A percentile compares a stretch with the other conserved stretches of the same genome.
Evolutionary conservation across 1,140 invertebrate genomes (phyloP).

Genomic region (Leucophenga varia): DNA sequence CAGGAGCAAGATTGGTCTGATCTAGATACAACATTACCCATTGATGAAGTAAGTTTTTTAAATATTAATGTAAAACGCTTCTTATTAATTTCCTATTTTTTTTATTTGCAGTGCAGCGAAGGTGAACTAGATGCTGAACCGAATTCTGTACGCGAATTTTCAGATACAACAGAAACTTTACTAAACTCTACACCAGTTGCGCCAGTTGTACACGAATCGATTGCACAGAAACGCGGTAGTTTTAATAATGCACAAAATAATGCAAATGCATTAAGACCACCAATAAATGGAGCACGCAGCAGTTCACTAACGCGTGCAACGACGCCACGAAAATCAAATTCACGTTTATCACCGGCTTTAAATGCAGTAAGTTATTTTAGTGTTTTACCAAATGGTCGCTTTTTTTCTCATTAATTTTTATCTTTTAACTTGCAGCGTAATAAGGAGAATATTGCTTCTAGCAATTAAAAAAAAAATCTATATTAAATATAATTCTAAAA

Average conservation of each 20-base stretch:
- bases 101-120: slow-evolving; percentile 31
- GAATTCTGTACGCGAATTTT: slow-evolving; percentile 37
- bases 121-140: slow-evolving; percentile 28
- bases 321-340: slow-evolving; percentile 32
- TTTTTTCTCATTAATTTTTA: not conserved
- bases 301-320: slow-evolving; percentile 29
- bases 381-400: slow-evolving; percentile 5
- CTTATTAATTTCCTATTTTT: not conserved
- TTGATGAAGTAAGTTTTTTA: slow-evolving; percentile 33
- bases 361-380: slow-evolving; percentile 24
- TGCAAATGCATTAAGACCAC: slow-evolving; percentile 27
- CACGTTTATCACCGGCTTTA: slow-evolving; percentile 29
- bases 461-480: not conserved
- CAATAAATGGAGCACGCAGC: slow-evolving; percentile 9
- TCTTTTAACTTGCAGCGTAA: slow-evolving; percentile 29
- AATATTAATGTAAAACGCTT: not conserved
- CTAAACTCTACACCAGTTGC: slow-evolving; percentile 53
- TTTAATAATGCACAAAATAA: slow-evolving; percentile 10
- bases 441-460: slow-evolving; percentile 43
- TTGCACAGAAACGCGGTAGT: slow-evolving; percentile 16
- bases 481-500: not conserved
- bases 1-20: slow-evolving; percentile 52
- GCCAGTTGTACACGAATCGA: slow-evolving; percentile 13
- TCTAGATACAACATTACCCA: slow-evolving; percentile 46
- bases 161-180: slow-evolving; percentile 42